Conservation (phyloP, 2,888 invertebrate genomes). For the Phrixothrix hirtus region DNA sequence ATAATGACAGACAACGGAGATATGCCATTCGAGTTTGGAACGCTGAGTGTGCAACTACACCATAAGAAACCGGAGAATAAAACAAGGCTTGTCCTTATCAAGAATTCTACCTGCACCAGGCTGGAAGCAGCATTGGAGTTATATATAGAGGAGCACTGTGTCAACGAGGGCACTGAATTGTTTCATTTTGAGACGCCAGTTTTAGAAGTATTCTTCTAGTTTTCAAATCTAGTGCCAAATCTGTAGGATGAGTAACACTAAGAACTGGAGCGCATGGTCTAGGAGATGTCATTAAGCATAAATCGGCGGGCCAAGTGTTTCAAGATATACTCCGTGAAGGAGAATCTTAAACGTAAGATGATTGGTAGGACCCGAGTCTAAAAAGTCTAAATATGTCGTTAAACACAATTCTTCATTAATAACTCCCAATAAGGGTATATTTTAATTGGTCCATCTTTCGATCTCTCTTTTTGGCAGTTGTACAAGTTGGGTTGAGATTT, state of each 20-base stretch:
- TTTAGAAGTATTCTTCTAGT: background rate
- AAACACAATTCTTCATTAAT: no score
- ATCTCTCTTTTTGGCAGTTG: no score
- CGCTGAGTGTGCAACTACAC: no score
- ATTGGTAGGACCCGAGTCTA: no score
- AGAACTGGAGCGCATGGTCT: background rate
- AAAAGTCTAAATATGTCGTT: no score
- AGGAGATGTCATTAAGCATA: background rate
- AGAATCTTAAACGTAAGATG: conserved; percentile 10
- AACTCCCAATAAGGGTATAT: no score
- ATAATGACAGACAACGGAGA: conserved; percentile 22
- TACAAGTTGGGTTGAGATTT: no score
- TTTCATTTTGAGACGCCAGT: conserved; percentile 2
- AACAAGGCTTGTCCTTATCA: conserved; percentile 7
- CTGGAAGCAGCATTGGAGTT: conserved; percentile 10
- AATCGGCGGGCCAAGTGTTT: background rate
- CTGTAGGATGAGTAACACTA: background rate
- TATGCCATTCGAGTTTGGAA: conserved; percentile 28
- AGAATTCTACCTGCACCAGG: conserved; percentile 5
- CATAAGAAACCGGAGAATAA: conserved; percentile 1
- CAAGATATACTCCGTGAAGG: background rate
- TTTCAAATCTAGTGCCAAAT: background rate
- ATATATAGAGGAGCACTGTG: conserved; percentile 11
- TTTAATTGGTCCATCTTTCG: no score
- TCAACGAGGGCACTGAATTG: conserved; percentile 14